Evolutionary conservation across 1,140 invertebrate genomes (phyloP), one percentile per base, ranked within the genome.

Genomic region (Glossosoma conforme): DNA sequence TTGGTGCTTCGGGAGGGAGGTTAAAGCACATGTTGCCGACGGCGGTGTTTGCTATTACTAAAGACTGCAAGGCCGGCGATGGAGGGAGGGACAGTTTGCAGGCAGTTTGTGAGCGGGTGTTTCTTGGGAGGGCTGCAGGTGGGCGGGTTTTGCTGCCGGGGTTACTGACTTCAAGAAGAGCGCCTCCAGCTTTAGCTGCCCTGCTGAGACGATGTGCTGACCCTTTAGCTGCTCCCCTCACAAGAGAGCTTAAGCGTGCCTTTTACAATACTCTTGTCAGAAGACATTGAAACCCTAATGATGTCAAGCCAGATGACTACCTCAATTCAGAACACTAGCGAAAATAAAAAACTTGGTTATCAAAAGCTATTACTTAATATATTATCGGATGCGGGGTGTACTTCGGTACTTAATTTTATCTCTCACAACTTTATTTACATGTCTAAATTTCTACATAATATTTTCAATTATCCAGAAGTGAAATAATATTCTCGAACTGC

Each of bases 81-180:
- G 85, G 83, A 64, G 76, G 81, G 61, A 69, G 62, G 19, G 80
- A 83, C 59, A 86, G 85, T 65, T 60, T 85, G 52, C 70, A 82
- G 66, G 70, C 80, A 13, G 67, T 82, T 14, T 83, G 81, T 55
- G 78, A 82, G 53, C 81, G 80, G 57, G 76, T 83, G 38, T 81
- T 82, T 59, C 64, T 82, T 19, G 80, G 79, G 0, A 80, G 79
- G 79, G 72, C 75, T 13, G 64, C 79, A 36, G 77, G 77, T 2
- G 78, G 77, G 21, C 74, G 71, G 15, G 65, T 81, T n/a, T 72
- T 81, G 50, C 69, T 80, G 56, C 79, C 80, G 20, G 80, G 80
- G 8, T 58, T 82, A 30, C 60, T 82, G 2, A 75, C 81, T 66
- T 78, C 79, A 0, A 66, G 73, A 28, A 71, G 77, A 43, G 78